Evolutionary conservation across 2,888 invertebrate genomes (phyloP).

Genomic region (Parnassius orleans): DNA sequence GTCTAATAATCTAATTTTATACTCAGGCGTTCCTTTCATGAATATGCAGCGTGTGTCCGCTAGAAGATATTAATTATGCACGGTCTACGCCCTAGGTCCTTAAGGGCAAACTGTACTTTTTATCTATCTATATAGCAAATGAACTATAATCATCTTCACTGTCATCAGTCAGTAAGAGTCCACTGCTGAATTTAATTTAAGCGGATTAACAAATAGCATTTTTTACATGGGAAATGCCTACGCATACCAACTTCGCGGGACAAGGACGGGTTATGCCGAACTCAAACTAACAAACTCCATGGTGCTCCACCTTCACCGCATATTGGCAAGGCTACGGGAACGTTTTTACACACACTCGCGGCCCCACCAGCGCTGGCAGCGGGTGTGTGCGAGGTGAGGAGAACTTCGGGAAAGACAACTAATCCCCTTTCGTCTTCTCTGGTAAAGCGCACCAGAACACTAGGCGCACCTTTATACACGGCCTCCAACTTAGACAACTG

Average conservation of each 20-base stretch:
- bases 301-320: no score
- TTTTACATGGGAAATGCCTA: no score
- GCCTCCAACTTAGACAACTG: no score
- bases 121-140: neutral
- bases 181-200: no score
- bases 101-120: constrained; percentile 41
- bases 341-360: no score
- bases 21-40: constrained; percentile 53
- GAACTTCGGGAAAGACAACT: neutral
- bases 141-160: neutral
- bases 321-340: no score
- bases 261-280: neutral
- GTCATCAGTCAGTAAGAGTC: neutral
- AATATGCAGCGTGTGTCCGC: constrained; percentile 67
- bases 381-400: neutral
- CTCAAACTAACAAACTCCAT: neutral
- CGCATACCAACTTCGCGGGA: no score
- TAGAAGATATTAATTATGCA: constrained; percentile 69
- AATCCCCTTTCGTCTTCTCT: no score
- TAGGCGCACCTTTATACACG: no score
- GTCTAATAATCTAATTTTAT: constrained; percentile 58
- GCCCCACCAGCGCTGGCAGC: no score
- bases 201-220: neutral
- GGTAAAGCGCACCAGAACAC: no score
- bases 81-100: constrained; percentile 50